Base-by-base conservation (phyloP, 2,113 vertebrate species). In the Scartelaos histophorus region DNA sequence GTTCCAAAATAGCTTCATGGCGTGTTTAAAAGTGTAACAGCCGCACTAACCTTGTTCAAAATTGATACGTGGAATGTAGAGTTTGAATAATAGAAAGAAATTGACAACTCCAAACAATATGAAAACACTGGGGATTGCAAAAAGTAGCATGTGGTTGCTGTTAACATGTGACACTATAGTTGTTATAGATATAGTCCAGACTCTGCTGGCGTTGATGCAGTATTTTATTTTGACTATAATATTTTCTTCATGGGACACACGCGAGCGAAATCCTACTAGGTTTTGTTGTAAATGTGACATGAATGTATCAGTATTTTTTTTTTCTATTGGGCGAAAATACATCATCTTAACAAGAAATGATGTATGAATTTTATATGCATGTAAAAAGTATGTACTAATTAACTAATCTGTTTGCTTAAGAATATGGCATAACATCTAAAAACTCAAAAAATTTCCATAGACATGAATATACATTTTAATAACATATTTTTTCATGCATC, bases 251-350 rank as follows among this genome's bases (percentile, higher is more conserved):
- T 22, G 46, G 47, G 29, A 21, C 22, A 73, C 60, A 67, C 12
- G 22, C 38, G 51, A 71, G 29, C 57, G 57, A 53, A 72, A 53
- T 71, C 62, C 69, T 81, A 43, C 70, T 5, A 16, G 69, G 65
- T 67, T 80, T 75, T 43, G 68, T 46, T 64, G 60, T 61, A 67
- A 76, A 84, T 46, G 73, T 34, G 13, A 25, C 70, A 17, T 19
- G 17, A 19, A 16, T 51, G 49, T 15, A 47, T 51, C 16, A 19
- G 47, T 19, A 43, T 5, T 16, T 5, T 17, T 5, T 17, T 19
- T 19, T 19, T 51, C 5, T 6, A 5, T 1, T 51, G 47, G 16
- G 47, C 13, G 5, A 51, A 51, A 17, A 51, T 1, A 43, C 7
- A 43, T 10, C 9, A 10, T 43, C 38, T 43, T 1, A 43, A 43